Evolutionary conservation across 2,888 invertebrate genomes (phyloP).

Genomic region (Microchrysa polita): DNA sequence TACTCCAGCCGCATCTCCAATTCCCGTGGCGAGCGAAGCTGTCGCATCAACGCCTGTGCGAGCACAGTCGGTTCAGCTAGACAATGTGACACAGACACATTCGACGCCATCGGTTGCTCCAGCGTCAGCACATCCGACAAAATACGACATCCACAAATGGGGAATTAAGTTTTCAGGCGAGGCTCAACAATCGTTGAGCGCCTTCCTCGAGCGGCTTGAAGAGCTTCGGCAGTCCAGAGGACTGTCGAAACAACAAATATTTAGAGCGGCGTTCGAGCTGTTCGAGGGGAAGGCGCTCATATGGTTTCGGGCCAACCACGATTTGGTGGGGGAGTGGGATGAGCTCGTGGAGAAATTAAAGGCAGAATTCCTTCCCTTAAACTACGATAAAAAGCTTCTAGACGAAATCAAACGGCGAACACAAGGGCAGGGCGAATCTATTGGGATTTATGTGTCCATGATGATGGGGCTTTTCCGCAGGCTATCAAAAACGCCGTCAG

Average conservation of each 20-base stretch:
- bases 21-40: no score
- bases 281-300: not conserved
- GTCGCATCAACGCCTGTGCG: no score
- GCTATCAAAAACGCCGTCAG: not conserved
- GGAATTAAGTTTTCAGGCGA: not conserved
- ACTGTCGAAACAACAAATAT: not conserved
- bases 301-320: conserved; percentile 10
- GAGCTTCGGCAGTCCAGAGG: not conserved
- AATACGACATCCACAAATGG: not conserved
- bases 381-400: not conserved
- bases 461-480: conserved; percentile 10
- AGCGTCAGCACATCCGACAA: no score
- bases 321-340: not conserved
- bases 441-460: conserved; percentile 7
- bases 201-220: not conserved
- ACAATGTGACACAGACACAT: no score
- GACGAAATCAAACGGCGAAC: not conserved
- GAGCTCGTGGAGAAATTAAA: not conserved
- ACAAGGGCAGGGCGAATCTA: not conserved
- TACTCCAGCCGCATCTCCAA: no score
- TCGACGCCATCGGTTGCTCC: no score
- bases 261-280: not conserved
- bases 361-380: not conserved
- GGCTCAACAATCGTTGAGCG: not conserved
- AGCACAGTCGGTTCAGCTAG: no score